These are phyloP conservation scores for Keiferia lycopersicella DNA, from an alignment of 2,888 invertebrate genomes.

Conservation along the genomic window DNA sequence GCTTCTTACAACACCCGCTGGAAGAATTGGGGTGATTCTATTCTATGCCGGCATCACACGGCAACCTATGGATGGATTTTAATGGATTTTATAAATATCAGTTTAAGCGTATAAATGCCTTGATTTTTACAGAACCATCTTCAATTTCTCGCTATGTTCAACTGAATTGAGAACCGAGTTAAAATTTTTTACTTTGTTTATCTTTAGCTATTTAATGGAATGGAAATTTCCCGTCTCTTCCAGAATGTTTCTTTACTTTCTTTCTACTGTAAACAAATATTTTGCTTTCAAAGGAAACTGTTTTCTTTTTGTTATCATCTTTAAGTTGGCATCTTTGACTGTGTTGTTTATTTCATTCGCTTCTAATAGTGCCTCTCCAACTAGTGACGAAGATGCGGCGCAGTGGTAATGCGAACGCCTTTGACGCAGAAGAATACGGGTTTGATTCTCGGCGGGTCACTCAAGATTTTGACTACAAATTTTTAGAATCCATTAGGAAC, in stretches of 20 bases:
- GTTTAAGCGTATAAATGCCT: neutral
- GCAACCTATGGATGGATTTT: too few species aligned
- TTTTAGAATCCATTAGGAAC: too few species aligned
- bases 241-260: neutral
- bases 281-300: neutral
- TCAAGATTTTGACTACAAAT: too few species aligned
- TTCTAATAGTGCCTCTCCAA: too few species aligned
- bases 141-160: too few species aligned
- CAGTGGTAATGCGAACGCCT: too few species aligned
- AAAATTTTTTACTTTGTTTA: constrained; percentile 9
- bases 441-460: too few species aligned
- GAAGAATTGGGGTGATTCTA: too few species aligned
- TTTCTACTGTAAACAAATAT: constrained; percentile 1
- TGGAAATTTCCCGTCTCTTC: constrained; percentile 6
- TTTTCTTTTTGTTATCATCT: neutral
- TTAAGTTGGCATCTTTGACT: neutral
- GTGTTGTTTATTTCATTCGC: neutral
- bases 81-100: neutral
- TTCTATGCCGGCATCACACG: too few species aligned
- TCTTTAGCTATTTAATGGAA: neutral
- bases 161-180: neutral
- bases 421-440: too few species aligned
- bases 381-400: too few species aligned
- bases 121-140: neutral
- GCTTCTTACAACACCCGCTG: too few species aligned